Percentiles rank a stretch among this genome's conserved stretches.
These are phyloP conservation scores for Phalanger gymnotis DNA, from an alignment of 2,797 vertebrate genomes.

Conservation along the genomic window DNA sequence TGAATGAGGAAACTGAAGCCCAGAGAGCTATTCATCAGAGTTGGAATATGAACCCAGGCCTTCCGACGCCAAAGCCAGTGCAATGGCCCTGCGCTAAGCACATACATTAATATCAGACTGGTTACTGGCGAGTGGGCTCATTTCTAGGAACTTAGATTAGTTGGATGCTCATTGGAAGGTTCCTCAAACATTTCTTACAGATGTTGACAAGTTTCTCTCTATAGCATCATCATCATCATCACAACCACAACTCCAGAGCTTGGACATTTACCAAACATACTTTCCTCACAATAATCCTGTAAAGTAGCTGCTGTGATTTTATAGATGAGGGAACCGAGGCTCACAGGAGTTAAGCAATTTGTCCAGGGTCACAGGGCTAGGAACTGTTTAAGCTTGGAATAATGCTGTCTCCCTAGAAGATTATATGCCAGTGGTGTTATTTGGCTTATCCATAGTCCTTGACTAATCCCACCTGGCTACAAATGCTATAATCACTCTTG, in stretches of 20 bases:
- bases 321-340: neutral
- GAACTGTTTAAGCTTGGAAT: neutral
- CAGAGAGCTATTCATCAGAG: neutral
- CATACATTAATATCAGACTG: neutral
- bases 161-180: neutral
- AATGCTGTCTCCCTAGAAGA: neutral
- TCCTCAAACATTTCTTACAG: constrained; percentile 21
- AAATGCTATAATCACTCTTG: neutral
- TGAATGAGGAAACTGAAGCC: neutral
- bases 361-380: neutral
- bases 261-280: neutral
- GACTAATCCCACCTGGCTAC: neutral
- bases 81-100: neutral
- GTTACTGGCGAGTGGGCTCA: neutral
- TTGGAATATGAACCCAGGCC: neutral
- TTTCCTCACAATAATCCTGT: neutral
- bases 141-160: constrained; percentile 2
- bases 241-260: neutral
- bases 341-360: neutral
- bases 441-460: neutral
- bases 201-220: neutral
- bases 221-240: neutral
- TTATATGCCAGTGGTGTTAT: neutral
- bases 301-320: neutral
- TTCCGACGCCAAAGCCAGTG: neutral